These are phyloP conservation scores for Leptatherina wallacei DNA, from an alignment of 2,797 vertebrate genomes.

Conservation along the genomic window DNA sequence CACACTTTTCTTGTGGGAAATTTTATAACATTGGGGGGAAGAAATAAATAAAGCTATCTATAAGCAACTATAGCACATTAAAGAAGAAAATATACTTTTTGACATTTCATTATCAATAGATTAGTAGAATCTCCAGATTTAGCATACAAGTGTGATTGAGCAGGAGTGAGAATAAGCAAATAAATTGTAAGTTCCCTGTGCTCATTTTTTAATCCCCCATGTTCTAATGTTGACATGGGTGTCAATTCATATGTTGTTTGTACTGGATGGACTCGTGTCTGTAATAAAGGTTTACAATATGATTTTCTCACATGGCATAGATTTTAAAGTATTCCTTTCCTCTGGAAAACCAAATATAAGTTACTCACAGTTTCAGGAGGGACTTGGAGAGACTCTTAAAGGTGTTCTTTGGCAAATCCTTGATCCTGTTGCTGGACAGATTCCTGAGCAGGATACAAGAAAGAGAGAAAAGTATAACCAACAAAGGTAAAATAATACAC, in stretches of 20 bases:
- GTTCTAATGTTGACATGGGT: too few species aligned
- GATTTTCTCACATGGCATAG: background rate
- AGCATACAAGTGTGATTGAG: background rate
- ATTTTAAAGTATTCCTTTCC: conserved; percentile 2
- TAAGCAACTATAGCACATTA: background rate
- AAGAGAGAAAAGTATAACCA: background rate
- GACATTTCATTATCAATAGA: background rate
- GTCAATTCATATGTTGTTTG: too few species aligned
- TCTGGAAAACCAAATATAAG: background rate
- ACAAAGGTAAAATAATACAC: background rate
- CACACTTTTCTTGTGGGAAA: background rate
- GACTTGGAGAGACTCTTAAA: conserved; percentile 80
- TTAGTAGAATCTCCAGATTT: background rate
- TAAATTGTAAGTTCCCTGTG: background rate
- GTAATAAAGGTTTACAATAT: too few species aligned
- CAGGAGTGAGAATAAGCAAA: background rate
- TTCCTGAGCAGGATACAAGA: conserved; percentile 70
- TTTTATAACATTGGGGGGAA: background rate
- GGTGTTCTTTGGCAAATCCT: conserved; percentile 74
- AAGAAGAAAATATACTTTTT: background rate
- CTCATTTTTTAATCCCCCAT: background rate
- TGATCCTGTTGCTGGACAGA: conserved; percentile 84
- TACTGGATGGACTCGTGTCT: too few species aligned
- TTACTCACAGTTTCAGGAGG: conserved; percentile 84
- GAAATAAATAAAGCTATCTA: background rate